Evolutionary conservation across 2,888 invertebrate genomes (phyloP).

Genomic region (Netelia fuscicornis): DNA sequence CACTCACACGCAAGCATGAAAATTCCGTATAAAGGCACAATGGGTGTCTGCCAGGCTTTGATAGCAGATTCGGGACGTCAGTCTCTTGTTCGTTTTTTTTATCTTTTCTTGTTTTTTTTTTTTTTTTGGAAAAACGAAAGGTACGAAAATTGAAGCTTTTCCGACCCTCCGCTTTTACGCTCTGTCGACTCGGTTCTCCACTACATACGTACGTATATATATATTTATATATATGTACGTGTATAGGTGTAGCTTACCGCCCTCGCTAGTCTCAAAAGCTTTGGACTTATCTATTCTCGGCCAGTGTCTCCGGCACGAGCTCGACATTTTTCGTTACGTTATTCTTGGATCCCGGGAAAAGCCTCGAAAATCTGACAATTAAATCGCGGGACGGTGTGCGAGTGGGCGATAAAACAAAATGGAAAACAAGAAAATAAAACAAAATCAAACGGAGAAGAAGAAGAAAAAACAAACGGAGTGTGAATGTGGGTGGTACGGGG

Average conservation of each 20-base stretch:
- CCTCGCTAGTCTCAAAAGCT: constrained; percentile 23
- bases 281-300: constrained; percentile 50
- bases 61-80: constrained; percentile 50
- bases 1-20: constrained; percentile 23
- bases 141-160: constrained; percentile 65
- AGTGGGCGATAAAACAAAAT: constrained; percentile 20
- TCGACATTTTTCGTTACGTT: constrained; percentile 24
- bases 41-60: constrained; percentile 64
- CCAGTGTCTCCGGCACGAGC: constrained; percentile 13
- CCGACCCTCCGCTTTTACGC: constrained; percentile 55
- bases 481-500: neutral
- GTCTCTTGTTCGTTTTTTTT: constrained; percentile 52
- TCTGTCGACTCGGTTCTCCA: constrained; percentile 37
- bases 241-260: constrained; percentile 9
- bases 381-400: constrained; percentile 43
- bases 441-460: neutral
- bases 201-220: constrained; percentile 1
- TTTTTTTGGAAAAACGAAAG: constrained; percentile 46
- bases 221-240: neutral
- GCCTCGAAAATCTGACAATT: constrained; percentile 54
- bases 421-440: neutral
- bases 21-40: constrained; percentile 52
- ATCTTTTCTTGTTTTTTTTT: constrained; percentile 31
- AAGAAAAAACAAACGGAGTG: constrained; percentile 11
- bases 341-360: neutral